These are phyloP conservation scores for Megalops atlanticus DNA, from an alignment of 2,113 vertebrate species.

Conservation along the genomic window DNA sequence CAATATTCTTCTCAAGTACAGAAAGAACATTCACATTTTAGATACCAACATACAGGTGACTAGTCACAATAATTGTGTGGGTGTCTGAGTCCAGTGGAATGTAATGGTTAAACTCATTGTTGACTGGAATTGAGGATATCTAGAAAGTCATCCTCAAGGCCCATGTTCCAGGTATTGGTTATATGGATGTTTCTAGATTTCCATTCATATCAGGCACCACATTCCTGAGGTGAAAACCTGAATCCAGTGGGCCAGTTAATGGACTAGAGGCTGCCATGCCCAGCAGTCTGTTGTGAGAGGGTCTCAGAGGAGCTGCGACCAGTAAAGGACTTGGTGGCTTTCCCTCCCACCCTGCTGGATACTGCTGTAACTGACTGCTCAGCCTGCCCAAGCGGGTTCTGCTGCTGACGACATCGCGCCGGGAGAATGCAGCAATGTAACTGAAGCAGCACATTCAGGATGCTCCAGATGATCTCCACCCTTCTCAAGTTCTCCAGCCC, in stretches of 20 bases:
- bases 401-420: neutral
- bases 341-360: neutral
- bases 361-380: neutral
- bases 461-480: conserved; percentile 38
- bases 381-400: neutral
- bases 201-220: neutral
- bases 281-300: neutral
- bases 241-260: neutral
- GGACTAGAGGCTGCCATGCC: neutral
- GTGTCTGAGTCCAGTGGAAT: neutral
- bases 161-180: neutral
- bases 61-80: neutral
- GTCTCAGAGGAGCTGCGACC: neutral
- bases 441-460: conserved; percentile 28
- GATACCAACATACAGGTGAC: too few species aligned
- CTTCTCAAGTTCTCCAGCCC: conserved; percentile 43
- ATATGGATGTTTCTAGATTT: neutral
- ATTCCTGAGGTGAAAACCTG: neutral
- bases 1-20: too few species aligned
- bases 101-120: neutral
- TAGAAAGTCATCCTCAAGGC: neutral
- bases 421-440: neutral
- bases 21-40: too few species aligned
- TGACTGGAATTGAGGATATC: neutral
- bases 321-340: neutral